Base-by-base conservation (phyloP, 1,140 invertebrate genomes). In the Homarus americanus region DNA sequence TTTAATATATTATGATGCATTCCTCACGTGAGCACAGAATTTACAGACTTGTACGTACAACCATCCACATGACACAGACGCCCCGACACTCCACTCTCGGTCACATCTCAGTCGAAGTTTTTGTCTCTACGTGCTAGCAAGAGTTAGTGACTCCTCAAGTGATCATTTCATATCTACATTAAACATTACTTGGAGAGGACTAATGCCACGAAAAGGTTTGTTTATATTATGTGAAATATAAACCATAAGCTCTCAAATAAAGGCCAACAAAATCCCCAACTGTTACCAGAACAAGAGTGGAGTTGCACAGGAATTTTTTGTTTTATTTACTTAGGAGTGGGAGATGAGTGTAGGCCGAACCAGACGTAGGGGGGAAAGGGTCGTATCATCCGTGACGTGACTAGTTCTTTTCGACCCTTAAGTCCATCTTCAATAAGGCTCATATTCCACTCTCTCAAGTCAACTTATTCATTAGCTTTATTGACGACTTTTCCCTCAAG, bases 1-100 rank as follows among this genome's bases (percentile, higher is more conserved):
- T 20, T 15, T 15, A 20, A 44, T 79, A 44, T 15, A 32, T 79
- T 44, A 44, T 79, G 76, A 79, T 79, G 76, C 76, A 79, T 79
- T 79, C 76, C n/a, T 49, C 76, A 79, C 76, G 44, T 79, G 76
- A 79, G 76, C 76, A 79, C 76, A 79, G 28, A 79, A 79, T 49
- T 79, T 44, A 79, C 76, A 49, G 40, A 79, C 76, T 79, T 79
- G 76, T 44, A 79, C 76, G 36, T 79, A 79, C 76, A 79, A 79
- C 40, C 76, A 79, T 79, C 36, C 76, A 79, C 76, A 79, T 79
- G 40, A 79, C 76, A 79, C 40, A 44, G 10, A 79, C 40, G 15
- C 76, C 38, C 40, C 36, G n/a, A n/a, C 9, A 79, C 76, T 36
- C 44, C 40, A 15, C 44, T 1, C 76, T 38, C 32, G 44, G 24